phyloP scores from a whole-genome alignment of 2,888 invertebrate species.

The Cantharis flavilabris region DNA sequence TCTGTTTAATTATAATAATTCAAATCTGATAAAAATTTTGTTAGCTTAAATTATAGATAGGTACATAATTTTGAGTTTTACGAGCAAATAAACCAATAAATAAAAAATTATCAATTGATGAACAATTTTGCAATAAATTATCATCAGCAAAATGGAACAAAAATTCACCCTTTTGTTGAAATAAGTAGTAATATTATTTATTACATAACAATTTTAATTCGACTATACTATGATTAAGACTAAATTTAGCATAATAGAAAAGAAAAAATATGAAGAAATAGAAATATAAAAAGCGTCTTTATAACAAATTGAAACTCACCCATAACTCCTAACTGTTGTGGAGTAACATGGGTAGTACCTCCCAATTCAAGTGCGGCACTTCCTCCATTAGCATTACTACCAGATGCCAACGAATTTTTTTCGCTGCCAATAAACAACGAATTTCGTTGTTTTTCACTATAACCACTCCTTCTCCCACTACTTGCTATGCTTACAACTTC shows the following conservation, averaged over 20 bases:
- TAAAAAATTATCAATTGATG: no score
- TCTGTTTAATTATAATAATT: no score
- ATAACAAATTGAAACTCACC: constrained; percentile 65
- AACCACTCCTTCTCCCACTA: constrained; percentile 62
- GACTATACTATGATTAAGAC: background rate
- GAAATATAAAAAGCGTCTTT: background rate
- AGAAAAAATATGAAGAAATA: background rate
- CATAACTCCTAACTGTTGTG: constrained; percentile 88
- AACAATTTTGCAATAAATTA: no score
- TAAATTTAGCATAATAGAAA: background rate
- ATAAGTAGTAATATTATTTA: background rate
- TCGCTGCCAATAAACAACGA: constrained; percentile 61
- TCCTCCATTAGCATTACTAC: constrained; percentile 63
- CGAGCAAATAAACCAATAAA: no score
- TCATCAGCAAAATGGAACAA: background rate
- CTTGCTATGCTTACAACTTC: constrained; percentile 68
- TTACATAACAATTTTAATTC: background rate
- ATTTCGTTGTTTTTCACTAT: constrained; percentile 54
- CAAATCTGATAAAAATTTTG: no score
- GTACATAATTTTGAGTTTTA: no score
- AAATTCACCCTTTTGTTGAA: background rate
- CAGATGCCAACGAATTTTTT: constrained; percentile 69
- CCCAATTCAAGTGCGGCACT: constrained; percentile 49
- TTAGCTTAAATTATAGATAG: no score
- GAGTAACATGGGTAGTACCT: constrained; percentile 71